Conservation (phyloP, 2,113 vertebrate genomes). For the Pogonocichla stellata region DNA sequence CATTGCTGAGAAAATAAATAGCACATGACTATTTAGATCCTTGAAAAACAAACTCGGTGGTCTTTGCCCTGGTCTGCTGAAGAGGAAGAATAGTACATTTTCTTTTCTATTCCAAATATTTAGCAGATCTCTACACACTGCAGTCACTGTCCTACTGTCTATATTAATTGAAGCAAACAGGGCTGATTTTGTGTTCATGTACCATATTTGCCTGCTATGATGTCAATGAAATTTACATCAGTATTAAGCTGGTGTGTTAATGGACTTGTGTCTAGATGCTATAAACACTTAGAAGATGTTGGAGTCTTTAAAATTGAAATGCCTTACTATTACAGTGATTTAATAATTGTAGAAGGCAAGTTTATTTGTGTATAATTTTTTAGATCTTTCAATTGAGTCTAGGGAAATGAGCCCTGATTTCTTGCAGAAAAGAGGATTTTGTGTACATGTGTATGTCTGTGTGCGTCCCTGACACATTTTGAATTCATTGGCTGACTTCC, state of each 20-base stretch:
- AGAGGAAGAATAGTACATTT: slow-evolving; percentile 15
- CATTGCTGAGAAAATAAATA: slow-evolving; percentile 56
- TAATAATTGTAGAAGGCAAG: background rate
- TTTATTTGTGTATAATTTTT: background rate
- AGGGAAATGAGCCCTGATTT: background rate
- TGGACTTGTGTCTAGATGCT: background rate
- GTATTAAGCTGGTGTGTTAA: background rate
- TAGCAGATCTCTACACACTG: background rate
- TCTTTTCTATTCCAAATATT: slow-evolving; percentile 36
- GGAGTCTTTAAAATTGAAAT: background rate
- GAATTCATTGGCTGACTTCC: slow-evolving; percentile 22
- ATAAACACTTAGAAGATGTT: background rate
- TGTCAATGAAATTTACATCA: background rate
- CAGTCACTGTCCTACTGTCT: background rate
- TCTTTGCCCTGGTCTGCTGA: background rate
- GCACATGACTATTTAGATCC: background rate
- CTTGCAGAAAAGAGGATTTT: background rate
- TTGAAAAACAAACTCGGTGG: slow-evolving; percentile 22
- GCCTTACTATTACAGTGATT: background rate
- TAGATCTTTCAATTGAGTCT: background rate
- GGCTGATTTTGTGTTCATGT: background rate
- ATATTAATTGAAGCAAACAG: background rate
- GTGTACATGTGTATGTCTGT: background rate
- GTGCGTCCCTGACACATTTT: slow-evolving; percentile 23
- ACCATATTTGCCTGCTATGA: background rate